Evolutionary conservation across 2,113 vertebrate species (phyloP).

Genomic region (Oenanthe melanoleuca): DNA sequence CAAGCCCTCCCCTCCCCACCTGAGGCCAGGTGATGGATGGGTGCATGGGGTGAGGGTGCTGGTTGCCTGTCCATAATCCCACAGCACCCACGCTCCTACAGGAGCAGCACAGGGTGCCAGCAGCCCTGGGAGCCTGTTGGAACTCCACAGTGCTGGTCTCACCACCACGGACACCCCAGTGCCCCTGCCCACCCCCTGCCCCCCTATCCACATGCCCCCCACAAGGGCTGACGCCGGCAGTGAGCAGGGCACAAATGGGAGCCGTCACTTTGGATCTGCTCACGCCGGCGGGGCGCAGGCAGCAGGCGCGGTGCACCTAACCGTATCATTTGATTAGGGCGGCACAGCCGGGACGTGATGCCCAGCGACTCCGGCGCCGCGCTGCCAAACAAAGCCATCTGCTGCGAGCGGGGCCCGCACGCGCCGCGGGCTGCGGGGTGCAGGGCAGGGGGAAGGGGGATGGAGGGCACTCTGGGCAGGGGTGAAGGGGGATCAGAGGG

Average conservation of each 20-base stretch:
- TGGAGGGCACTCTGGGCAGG: too few species aligned
- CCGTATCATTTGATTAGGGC: slow-evolving; percentile 76
- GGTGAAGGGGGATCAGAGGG: fast-evolving
- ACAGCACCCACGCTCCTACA: not conserved
- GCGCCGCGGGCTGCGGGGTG: not conserved
- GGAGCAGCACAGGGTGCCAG: not conserved
- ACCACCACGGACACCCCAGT: fast-evolving
- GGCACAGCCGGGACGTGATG: slow-evolving; percentile 62
- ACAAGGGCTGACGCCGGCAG: not conserved
- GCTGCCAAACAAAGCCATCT: slow-evolving; percentile 73
- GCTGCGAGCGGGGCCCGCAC: slow-evolving; percentile 37
- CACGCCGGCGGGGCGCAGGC: slow-evolving; percentile 46
- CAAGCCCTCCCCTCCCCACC: not conserved
- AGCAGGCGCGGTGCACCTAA: slow-evolving; percentile 68
- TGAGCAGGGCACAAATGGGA: slow-evolving; percentile 29
- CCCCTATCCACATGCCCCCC: not conserved
- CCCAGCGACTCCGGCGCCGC: slow-evolving; percentile 24
- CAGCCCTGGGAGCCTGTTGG: not conserved
- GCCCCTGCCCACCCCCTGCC: too few species aligned
- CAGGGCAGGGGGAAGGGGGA: not conserved
- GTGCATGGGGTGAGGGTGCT: not conserved
- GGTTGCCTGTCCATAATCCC: not conserved
- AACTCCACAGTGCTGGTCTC: not conserved
- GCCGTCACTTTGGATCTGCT: slow-evolving; percentile 42
- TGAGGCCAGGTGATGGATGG: not conserved